phyloP scores from a whole-genome alignment of 2,888 invertebrate genomes.

The Limnephilus marmoratus region DNA sequence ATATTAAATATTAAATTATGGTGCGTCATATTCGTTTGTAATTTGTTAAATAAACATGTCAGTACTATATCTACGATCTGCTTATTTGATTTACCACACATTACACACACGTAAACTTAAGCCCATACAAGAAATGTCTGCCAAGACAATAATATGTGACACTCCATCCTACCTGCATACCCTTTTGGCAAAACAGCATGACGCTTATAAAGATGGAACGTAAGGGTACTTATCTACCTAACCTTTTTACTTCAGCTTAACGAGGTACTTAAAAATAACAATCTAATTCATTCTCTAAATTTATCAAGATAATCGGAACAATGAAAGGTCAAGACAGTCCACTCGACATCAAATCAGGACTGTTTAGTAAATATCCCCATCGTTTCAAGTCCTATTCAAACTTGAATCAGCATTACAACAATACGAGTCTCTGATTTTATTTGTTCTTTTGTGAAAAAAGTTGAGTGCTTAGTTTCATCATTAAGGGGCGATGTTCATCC shows the following conservation, averaged over 20 bases:
- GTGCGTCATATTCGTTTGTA: too few relatives aligned
- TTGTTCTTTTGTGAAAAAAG: constrained; percentile 14
- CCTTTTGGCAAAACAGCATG: too few relatives aligned
- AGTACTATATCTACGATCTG: too few relatives aligned
- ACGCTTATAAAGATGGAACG: too few relatives aligned
- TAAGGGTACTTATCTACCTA: too few relatives aligned
- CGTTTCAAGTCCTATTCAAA: not conserved
- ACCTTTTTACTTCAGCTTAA: not conserved
- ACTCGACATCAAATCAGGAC: not conserved
- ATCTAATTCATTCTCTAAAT: not conserved
- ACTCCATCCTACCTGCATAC: too few relatives aligned
- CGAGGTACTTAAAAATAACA: not conserved
- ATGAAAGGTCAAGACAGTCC: not conserved
- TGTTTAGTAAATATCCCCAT: not conserved
- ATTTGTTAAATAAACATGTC: too few relatives aligned
- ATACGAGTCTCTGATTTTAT: not conserved
- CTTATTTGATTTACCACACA: too few relatives aligned
- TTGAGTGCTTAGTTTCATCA: constrained; percentile 15
- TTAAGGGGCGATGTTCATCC: constrained; percentile 30
- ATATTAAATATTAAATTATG: too few relatives aligned
- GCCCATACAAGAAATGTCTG: too few relatives aligned
- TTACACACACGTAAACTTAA: too few relatives aligned
- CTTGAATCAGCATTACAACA: constrained; percentile 2
- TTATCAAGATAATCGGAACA: not conserved
- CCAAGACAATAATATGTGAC: too few relatives aligned